Base-by-base conservation (phyloP, 2,113 vertebrate genomes). In the Cynoglossus semilaevis region DNA sequence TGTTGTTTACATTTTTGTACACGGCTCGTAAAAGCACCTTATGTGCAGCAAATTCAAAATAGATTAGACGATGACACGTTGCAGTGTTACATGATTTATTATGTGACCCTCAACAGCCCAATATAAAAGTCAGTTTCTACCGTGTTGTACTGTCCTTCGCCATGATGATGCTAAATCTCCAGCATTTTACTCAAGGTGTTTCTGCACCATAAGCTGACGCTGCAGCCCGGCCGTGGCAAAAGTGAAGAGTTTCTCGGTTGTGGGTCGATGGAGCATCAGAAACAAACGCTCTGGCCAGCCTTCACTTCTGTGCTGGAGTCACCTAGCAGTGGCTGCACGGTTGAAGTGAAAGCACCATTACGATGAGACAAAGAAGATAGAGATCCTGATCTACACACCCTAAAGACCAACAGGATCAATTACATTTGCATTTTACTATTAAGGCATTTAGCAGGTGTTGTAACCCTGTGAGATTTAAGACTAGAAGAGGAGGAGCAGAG, bases 381-480 rank as follows among this genome's bases (percentile, higher is more conserved):
- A 70, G 63, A 79, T 67, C 51, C 65, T 58, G 53, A 74, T 71
- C 63, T 62, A 52, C 76, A 52, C 76, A 71, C 63, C 15, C 14
- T 50, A 12, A 74, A 70, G 19, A 71, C 76, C 60, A 51, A 60
- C 38, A 51, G 79, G 67, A 79, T 80, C 69, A 77, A 68, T 77
- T 77, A 67, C 67, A 79, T 85, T 75, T 74, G 65, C 73, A 79
- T 76, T 83, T 82, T 59, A 82, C 75, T 67, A 51, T 81, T 75
- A 58, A 67, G 63, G 66, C 70, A 64, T 82, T 76, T 79, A 79
- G 62, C 48, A 52, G 64, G 16, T 46, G 37, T 58, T 61, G 45
- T 57, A 70, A 56, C 61, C 67, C 15, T 0, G 5, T 42, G 77
- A 77, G 76, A 67, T 46, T 71, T 69, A 14, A 51, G 60, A 71